Base-by-base conservation (phyloP, 2,797 vertebrate genomes). In the Falco columbarius region DNA sequence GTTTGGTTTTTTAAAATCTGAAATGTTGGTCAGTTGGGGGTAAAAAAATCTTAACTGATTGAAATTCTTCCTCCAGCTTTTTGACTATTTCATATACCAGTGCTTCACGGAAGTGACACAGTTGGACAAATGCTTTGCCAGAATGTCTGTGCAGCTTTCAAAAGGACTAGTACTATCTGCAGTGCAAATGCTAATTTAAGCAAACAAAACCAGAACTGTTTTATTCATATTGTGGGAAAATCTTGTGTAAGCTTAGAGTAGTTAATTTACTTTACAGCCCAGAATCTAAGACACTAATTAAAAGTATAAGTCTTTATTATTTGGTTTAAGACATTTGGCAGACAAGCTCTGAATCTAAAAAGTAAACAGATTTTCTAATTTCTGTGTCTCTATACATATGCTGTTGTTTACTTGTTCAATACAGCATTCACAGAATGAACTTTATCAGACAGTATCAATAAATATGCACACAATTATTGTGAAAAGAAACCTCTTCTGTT, bases 361-460 rank as follows among this genome's bases (percentile, higher is more conserved):
- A 51, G 27, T 38, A 77, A 82, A 61, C 1, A 19, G n/a, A 2
- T 73, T 84, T 86, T 82, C 61, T 74, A 55, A 81, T 77, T 90
- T 81, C 44, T 70, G 38, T 81, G 38, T 68, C 30, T 71, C 40
- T 89, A 8, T 66, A 58, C 6, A 6, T 72, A 77, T 16, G 23
- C 10, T 71, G 36, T 55, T 87, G 12, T 79, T 93, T 94, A 83
- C 85, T 75, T 92, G 44, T 51, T 92, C 65, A 79, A n/a, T 81
- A 82, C n/a, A 67, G n/a, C 42, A 75, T 79, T 81, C 47, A 61
- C 63, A 42, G 29, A 79, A 70, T 65, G 38, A 86, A 75, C n/a
- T 67, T 21, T 90, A 21, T 81, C 52, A 76, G 47, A 79, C 9
- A 74, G 27, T 65, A 90, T 68, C 46, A 90, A 95, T 65, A 91